Evolutionary conservation across 2,113 vertebrate species (phyloP).

Genomic region (Gopherus flavomarginatus): DNA sequence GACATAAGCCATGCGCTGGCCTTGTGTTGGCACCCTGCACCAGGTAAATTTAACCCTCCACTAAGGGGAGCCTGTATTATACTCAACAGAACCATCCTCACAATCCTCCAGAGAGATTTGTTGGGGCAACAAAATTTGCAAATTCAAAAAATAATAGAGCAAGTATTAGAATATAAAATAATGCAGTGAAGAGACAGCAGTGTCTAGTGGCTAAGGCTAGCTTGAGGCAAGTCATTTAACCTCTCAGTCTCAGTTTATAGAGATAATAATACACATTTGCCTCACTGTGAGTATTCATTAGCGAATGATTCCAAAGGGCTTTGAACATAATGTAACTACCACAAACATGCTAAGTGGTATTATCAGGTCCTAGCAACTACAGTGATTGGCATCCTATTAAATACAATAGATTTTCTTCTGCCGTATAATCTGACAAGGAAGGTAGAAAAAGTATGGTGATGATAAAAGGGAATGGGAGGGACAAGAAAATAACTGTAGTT

Average conservation of each 20-base stretch:
- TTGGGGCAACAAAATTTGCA: neutral
- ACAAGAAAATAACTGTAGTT: neutral
- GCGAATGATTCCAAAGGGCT: accelerated
- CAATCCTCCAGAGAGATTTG: neutral
- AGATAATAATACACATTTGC: neutral
- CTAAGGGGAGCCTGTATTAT: neutral
- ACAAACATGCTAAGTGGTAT: neutral
- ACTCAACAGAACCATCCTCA: accelerated
- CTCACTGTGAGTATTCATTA: neutral
- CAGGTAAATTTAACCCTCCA: neutral
- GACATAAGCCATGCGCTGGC: neutral
- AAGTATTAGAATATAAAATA: neutral
- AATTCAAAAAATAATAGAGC: neutral
- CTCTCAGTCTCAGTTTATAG: neutral
- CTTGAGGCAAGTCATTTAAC: neutral
- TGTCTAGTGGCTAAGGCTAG: neutral
- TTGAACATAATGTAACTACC: neutral
- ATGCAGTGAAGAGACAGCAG: neutral
- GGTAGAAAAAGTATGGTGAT: neutral
- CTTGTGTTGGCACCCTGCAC: neutral
- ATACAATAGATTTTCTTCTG: slow-evolving; percentile 1
- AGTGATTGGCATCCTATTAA: neutral
- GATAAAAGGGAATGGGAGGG: neutral
- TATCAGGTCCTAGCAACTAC: neutral
- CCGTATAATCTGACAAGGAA: neutral